Evolutionary conservation across 2,113 vertebrate species (phyloP), one percentile per base, ranked within the genome.

Genomic region (Arvicanthis niloticus): DNA sequence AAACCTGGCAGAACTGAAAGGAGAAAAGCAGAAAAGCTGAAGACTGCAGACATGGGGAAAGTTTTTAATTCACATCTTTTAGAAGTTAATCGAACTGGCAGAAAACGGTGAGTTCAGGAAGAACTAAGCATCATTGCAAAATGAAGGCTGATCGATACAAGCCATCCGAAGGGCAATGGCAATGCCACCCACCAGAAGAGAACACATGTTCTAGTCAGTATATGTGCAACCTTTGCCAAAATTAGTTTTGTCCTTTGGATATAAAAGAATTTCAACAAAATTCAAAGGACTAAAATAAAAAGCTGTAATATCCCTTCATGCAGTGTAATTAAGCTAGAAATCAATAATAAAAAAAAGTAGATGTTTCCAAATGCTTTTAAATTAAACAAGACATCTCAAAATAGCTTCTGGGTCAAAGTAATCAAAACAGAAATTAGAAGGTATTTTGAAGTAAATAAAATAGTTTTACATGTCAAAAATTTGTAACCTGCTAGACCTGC

Each of bases 361-460:
- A 82, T 53, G 56, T n/a, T 65, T 75, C 8, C 45, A 84, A 68
- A 45, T 85, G 15, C 60, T 78, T 51, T 9, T 10, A 84, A 84
- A 76, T 84, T 91, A 76, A 94, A 48, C 10, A 82, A 67, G 31
- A 76, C 40, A 67, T 26, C n/a, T 56, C 42, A 78, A 60, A 75
- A 87, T 40, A 80, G 40, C 24, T 16, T 51, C 48, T 88, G 16
- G 42, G 58, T 78, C 42, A 93, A 76, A 76, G 15, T 75, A 90
- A 87, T 72, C n/a, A 95, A 86, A 94, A 91, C 56, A 73, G 40
- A 91, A 62, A 51, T 40, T 73, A 80, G 42, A 81, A 51, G 48
- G 70, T 26, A 80, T 72, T 95, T 78, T 62, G 12, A 68, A 96
- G 31, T 51, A 91, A 88, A 40, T 60, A 51, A 91, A 91, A 94